These are phyloP conservation scores for Rhinichthys klamathensis DNA, from an alignment of 2,113 vertebrate species.

Conservation along the genomic window DNA sequence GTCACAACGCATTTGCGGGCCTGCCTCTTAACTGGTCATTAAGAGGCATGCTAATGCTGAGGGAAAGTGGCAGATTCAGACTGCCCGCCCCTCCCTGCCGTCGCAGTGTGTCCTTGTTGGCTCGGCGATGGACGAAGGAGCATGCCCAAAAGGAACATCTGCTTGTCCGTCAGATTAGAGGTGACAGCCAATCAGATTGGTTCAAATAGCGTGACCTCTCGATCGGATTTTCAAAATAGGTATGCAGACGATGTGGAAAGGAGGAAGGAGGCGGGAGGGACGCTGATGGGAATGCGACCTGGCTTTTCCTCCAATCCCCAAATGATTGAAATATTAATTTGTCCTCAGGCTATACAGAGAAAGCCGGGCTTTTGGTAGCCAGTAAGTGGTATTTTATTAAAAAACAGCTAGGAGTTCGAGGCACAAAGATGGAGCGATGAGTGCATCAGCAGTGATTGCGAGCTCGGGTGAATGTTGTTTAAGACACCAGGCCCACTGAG, in stretches of 20 bases:
- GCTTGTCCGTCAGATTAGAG: constrained; percentile 81
- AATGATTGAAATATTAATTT: constrained; percentile 97
- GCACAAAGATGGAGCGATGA: constrained; percentile 55
- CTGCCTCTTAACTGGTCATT: constrained; percentile 98
- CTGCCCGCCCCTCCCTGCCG: constrained; percentile 74
- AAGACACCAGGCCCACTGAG: constrained; percentile 61
- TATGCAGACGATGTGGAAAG: constrained; percentile 69
- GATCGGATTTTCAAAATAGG: constrained; percentile 66
- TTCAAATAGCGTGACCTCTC: constrained; percentile 80
- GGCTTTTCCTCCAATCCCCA: constrained; percentile 79
- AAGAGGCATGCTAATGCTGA: constrained; percentile 97
- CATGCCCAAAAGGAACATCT: constrained; percentile 84
- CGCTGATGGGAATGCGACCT: constrained; percentile 82
- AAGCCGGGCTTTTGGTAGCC: constrained; percentile 77
- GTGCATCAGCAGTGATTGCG: constrained; percentile 64
- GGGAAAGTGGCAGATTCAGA: constrained; percentile 94
- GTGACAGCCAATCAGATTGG: constrained; percentile 88
- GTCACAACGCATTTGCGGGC: constrained; percentile 95
- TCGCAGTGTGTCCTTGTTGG: constrained; percentile 81
- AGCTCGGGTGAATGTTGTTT: constrained; percentile 49
- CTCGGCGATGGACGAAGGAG: constrained; percentile 82
- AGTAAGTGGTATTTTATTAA: constrained; percentile 88
- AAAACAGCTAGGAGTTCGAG: constrained; percentile 58
- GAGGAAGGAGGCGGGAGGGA: constrained; percentile 58
- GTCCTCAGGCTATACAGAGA: constrained; percentile 84